Conservation (phyloP, 2,888 invertebrate genomes). For the Eupithecia vulgata region DNA sequence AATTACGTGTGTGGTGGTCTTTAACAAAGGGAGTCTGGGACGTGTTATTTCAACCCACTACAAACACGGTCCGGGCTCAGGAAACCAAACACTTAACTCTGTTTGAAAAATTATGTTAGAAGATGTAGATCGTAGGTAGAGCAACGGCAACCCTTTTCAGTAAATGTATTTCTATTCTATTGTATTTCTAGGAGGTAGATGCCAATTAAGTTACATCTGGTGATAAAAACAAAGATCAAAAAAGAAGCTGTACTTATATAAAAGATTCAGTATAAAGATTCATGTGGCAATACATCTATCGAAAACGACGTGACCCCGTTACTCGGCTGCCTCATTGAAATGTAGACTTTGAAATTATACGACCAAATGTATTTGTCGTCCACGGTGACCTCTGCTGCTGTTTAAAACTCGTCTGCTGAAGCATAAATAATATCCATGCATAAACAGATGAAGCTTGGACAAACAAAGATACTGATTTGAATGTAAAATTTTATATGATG, state of each 20-base stretch:
- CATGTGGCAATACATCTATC: constrained; percentile 67
- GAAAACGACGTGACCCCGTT: constrained; percentile 79
- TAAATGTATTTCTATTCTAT: too few relatives aligned
- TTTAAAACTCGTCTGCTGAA: constrained; percentile 61
- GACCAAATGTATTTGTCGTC: constrained; percentile 76
- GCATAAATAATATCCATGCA: constrained; percentile 69
- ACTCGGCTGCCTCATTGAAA: constrained; percentile 75
- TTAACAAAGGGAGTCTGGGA: constrained; percentile 52
- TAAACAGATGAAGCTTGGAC: constrained; percentile 74
- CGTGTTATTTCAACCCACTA: constrained; percentile 61
- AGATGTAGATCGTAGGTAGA: neutral
- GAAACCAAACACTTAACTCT: constrained; percentile 50
- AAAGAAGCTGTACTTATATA: neutral
- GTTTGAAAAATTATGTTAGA: neutral
- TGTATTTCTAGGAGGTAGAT: neutral
- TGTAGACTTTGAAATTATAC: constrained; percentile 76
- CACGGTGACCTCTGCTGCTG: constrained; percentile 69
- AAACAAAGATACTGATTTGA: constrained; percentile 77
- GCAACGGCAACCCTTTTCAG: neutral
- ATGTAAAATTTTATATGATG: constrained; percentile 72
- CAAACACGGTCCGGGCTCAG: constrained; percentile 45
- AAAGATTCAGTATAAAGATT: constrained; percentile 55
- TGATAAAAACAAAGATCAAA: neutral
- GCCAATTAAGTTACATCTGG: neutral
- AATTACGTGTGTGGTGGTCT: neutral